Evolutionary conservation across 2,797 vertebrate species (phyloP).

Genomic region (Hippoglossus hippoglossus): DNA sequence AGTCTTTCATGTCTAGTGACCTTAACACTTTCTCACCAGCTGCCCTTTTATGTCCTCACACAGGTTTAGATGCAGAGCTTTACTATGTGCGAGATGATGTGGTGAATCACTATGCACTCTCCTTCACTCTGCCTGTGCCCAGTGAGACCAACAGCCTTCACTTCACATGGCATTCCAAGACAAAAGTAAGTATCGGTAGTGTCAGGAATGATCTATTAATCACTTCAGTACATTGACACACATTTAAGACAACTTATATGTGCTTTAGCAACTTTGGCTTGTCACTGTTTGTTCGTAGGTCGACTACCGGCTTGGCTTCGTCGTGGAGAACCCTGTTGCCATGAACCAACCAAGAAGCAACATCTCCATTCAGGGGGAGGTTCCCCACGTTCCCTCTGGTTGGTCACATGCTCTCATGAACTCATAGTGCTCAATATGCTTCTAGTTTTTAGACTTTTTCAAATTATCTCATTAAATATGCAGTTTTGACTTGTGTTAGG

Average conservation of each 20-base stretch:
- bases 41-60: conserved; percentile 10
- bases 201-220: background rate
- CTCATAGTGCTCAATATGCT: background rate
- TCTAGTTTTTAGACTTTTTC: background rate
- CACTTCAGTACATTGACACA: background rate
- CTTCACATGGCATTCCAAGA: conserved; percentile 95
- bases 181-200: conserved; percentile 80
- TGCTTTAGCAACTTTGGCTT: background rate
- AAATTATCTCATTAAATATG: background rate
- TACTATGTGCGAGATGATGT: conserved; percentile 96
- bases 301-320: conserved; percentile 94
- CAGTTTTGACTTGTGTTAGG: no score
- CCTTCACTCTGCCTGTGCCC: conserved; percentile 94
- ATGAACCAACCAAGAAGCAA: conserved; percentile 93
- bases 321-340: conserved; percentile 90
- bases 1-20: background rate
- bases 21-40: conserved; percentile 14
- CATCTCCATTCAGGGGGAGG: conserved; percentile 93
- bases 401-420: conserved; percentile 15
- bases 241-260: background rate
- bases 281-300: conserved; percentile 80
- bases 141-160: conserved; percentile 95
- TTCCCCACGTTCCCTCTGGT: conserved; percentile 94
- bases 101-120: conserved; percentile 95
- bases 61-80: conserved; percentile 96